phyloP scores from a whole-genome alignment of 2,797 vertebrate species.

The Rhodeus uyekii region DNA sequence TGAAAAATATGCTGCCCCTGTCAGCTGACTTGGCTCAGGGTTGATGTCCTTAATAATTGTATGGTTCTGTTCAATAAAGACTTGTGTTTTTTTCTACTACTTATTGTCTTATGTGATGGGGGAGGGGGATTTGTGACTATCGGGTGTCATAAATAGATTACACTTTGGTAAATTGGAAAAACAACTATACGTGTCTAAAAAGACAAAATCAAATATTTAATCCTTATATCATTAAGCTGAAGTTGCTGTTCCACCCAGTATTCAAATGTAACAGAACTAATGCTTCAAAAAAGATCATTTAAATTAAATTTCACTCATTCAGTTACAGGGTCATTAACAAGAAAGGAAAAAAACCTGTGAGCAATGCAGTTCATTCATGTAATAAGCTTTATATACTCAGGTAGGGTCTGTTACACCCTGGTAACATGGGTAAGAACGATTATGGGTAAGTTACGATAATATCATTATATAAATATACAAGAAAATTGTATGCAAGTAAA shows the following conservation, averaged over 20 bases:
- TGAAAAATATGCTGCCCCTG: neutral
- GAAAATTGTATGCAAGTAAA: too few species aligned
- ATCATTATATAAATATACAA: too few species aligned
- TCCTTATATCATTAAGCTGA: neutral
- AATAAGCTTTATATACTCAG: neutral
- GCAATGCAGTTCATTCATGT: neutral
- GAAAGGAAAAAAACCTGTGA: too few species aligned
- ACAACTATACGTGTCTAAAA: too few species aligned
- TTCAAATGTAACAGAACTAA: neutral
- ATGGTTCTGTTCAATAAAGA: neutral
- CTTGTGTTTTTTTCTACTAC: neutral
- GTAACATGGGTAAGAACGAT: too few species aligned
- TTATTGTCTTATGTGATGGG: neutral
- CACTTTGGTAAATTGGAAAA: too few species aligned
- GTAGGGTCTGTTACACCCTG: neutral
- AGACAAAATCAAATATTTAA: neutral
- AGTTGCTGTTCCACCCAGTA: neutral
- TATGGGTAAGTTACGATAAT: too few species aligned
- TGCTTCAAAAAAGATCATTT: neutral
- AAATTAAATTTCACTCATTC: neutral
- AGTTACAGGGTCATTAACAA: neutral
- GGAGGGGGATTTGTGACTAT: too few species aligned
- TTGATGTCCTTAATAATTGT: neutral
- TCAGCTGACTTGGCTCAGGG: neutral
- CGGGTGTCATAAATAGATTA: too few species aligned